A percentile compares a stretch with the other conserved stretches of the same genome.
phyloP scores from a whole-genome alignment of 2,113 vertebrate species.

The Ctenodactylus gundi region DNA sequence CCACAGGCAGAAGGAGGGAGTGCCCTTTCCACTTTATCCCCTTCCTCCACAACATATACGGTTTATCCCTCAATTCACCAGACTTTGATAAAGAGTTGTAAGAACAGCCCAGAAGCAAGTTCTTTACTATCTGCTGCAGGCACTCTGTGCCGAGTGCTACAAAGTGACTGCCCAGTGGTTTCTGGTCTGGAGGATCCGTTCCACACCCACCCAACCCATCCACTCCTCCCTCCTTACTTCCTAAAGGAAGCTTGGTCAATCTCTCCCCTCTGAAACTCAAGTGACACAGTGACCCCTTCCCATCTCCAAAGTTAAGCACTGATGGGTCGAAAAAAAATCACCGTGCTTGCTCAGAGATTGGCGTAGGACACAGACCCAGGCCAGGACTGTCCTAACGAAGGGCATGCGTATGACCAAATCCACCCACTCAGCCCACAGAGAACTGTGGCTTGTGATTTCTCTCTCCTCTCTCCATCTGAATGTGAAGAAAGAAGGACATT shows the following conservation, averaged over 20 bases:
- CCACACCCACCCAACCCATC: neutral
- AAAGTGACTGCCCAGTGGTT: neutral
- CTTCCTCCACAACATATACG: neutral
- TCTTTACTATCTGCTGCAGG: rapidly evolving
- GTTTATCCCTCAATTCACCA: neutral
- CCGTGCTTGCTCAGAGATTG: neutral
- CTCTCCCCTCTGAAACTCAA: neutral
- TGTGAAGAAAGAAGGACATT: neutral
- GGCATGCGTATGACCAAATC: neutral
- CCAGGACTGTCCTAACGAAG: no score
- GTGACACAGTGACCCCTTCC: neutral
- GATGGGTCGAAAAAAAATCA: neutral
- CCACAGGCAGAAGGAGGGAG: neutral
- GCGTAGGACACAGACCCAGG: neutral
- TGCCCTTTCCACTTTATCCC: neutral
- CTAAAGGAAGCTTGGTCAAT: neutral
- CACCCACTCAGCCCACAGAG: neutral
- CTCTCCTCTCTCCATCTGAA: neutral
- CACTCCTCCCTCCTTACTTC: neutral
- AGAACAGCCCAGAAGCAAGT: neutral
- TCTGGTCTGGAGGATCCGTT: neutral
- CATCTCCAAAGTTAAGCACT: neutral
- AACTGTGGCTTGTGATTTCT: neutral
- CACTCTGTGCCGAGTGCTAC: rapidly evolving
- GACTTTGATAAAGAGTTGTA: neutral